These are phyloP conservation scores for Pantelozetes paolii DNA, from an alignment of 2,888 invertebrate species.

Conservation along the genomic window DNA sequence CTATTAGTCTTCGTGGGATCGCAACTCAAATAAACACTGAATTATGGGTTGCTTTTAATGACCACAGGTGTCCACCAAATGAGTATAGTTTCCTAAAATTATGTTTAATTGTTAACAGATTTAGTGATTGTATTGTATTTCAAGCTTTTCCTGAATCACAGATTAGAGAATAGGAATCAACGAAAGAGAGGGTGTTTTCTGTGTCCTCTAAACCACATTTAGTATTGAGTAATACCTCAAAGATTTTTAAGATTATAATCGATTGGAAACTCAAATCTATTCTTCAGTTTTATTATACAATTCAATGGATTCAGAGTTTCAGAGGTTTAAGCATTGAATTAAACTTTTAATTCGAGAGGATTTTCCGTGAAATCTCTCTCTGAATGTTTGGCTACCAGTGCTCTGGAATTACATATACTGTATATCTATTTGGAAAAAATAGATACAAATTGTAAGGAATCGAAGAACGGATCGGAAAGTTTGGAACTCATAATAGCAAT, in stretches of 20 bases:
- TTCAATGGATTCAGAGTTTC: background rate
- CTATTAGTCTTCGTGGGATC: background rate
- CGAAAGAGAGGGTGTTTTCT: background rate
- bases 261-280: conserved; percentile 21
- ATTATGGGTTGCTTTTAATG: background rate
- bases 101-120: background rate
- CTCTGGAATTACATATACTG: background rate
- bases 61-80: no score
- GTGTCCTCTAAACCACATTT: conserved; percentile 17
- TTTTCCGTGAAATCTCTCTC: conserved; percentile 21
- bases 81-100: background rate
- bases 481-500: background rate
- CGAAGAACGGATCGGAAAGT: background rate
- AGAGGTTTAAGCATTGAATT: conserved; percentile 15
- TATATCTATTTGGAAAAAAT: conserved; percentile 6
- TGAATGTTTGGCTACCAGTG: background rate
- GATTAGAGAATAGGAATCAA: background rate
- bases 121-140: background rate
- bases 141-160: background rate
- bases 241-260: conserved; percentile 11
- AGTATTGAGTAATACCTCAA: conserved; percentile 15
- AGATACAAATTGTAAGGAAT: conserved; percentile 21
- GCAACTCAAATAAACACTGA: background rate
- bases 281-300: no score
- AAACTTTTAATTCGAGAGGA: conserved; percentile 26